These are phyloP conservation scores for Teinopalpus imperialis DNA, from an alignment of 2,888 invertebrate species.

Conservation along the genomic window DNA sequence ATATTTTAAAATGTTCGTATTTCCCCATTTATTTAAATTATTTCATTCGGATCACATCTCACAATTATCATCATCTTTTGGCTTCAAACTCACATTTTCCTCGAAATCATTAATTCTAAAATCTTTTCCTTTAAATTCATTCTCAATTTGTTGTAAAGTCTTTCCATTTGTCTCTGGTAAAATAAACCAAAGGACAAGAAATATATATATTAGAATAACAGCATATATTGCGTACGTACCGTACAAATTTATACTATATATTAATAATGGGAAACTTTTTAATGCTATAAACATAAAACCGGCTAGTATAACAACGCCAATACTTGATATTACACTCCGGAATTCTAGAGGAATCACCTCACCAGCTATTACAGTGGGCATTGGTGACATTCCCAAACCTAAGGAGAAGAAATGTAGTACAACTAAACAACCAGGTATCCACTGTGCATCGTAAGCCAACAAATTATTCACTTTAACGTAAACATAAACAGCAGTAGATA, in stretches of 20 bases:
- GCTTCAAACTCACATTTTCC: slow-evolving; percentile 1
- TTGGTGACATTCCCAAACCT: slow-evolving; percentile 80
- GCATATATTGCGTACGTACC: slow-evolving; percentile 56
- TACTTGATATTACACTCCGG: slow-evolving; percentile 78
- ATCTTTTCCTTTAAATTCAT: slow-evolving; percentile 51
- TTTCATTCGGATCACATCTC: neutral
- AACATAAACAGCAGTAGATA: slow-evolving; percentile 46
- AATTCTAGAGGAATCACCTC: slow-evolving; percentile 84
- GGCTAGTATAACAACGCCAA: slow-evolving; percentile 56
- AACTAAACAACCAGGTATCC: slow-evolving; percentile 27
- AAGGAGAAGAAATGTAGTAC: slow-evolving; percentile 72
- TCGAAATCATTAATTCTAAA: slow-evolving; percentile 2
- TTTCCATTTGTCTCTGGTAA: slow-evolving; percentile 62
- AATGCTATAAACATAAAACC: slow-evolving; percentile 52
- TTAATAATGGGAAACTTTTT: slow-evolving; percentile 52
- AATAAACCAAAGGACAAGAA: slow-evolving; percentile 48
- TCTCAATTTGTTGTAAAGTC: slow-evolving; percentile 61
- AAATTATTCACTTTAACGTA: slow-evolving; percentile 41
- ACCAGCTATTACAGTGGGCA: slow-evolving; percentile 86
- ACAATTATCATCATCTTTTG: neutral
- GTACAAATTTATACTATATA: slow-evolving; percentile 46
- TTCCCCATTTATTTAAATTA: no score
- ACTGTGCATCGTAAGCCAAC: slow-evolving; percentile 33
- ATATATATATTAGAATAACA: slow-evolving; percentile 47
- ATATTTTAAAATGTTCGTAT: no score